Base-by-base conservation (phyloP, 1,140 invertebrate genomes). In the Paracyclopina nana region DNA sequence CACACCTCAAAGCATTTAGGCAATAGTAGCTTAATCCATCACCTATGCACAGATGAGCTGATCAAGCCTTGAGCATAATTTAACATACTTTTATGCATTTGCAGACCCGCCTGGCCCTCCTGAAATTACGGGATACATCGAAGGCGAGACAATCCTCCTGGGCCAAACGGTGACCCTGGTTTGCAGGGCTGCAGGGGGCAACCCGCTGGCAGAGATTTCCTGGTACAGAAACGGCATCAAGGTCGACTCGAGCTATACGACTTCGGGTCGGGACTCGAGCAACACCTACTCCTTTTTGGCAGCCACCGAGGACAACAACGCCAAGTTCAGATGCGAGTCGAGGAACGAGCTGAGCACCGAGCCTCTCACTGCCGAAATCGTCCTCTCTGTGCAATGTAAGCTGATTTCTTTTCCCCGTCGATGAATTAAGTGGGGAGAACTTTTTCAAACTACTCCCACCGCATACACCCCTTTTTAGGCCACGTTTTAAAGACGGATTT, bases 181-280 rank as follows among this genome's bases (percentile, higher is more conserved):
- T 41, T 97, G 91, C 67, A 72, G 78, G 56, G 90, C 88, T 41
- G 72, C 81, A 14, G 88, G 88, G 29, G 91, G 91, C 11, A 96
- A 97, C 70, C 91, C 91, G 20, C 78, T 87, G 11, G 86, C 90
- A 2, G 80, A 88, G 61, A 74, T 95, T 2, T 77, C 87, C 53
- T 95, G 90, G 90, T 92, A 82, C 68, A 80, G 82, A 61, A 90
- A 92, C 61, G 77, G 78, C 11, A 77, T 80, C 54, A 76, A 81
- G 60, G 78, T 88, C 51, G 73, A 77, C 52, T 80, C 77, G 65
- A 73, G 74, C 24, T 88, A 85, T 65, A 75, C 77, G 53, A 83
- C 81, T 1, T 73, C 76, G 41, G 77, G 76, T 4, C 68, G 77
- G 24, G 72, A 86, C 58, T 85, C 84, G n/a, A 77, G 85, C 58